Evolutionary conservation across 1,140 invertebrate species (phyloP).

Genomic region (Eurosta solidaginis): DNA sequence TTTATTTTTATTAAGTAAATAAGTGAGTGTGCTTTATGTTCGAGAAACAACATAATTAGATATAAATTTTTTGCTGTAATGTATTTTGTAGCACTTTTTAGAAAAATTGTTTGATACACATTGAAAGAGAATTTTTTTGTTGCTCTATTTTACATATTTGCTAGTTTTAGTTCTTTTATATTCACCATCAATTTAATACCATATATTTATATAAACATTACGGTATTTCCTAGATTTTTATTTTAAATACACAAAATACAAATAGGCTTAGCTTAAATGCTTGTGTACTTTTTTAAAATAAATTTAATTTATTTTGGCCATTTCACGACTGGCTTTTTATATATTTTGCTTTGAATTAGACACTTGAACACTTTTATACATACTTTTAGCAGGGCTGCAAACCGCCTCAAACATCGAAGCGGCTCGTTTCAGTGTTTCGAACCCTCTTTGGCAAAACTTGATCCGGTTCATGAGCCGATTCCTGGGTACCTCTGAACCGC

Average conservation of each 20-base stretch:
- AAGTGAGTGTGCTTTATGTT: not conserved
- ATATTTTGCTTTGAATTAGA: slow-evolving; percentile 21
- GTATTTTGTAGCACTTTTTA: not conserved
- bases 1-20: not conserved
- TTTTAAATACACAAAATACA: slow-evolving; percentile 24
- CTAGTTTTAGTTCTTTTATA: not conserved
- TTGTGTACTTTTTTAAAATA: slow-evolving; percentile 15
- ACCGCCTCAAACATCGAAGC: no score
- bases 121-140: not conserved
- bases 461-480: no score
- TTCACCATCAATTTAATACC: not conserved
- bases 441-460: no score
- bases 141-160: not conserved
- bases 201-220: slow-evolving; percentile 29
- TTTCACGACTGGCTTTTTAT: not conserved
- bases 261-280: slow-evolving; percentile 29
- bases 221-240: not conserved
- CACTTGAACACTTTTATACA: no score
- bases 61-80: not conserved
- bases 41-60: not conserved
- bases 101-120: not conserved
- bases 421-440: no score
- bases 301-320: not conserved
- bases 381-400: no score
- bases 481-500: no score